Evolutionary conservation across 1,140 invertebrate genomes (phyloP).

Genomic region (Proales similis): DNA sequence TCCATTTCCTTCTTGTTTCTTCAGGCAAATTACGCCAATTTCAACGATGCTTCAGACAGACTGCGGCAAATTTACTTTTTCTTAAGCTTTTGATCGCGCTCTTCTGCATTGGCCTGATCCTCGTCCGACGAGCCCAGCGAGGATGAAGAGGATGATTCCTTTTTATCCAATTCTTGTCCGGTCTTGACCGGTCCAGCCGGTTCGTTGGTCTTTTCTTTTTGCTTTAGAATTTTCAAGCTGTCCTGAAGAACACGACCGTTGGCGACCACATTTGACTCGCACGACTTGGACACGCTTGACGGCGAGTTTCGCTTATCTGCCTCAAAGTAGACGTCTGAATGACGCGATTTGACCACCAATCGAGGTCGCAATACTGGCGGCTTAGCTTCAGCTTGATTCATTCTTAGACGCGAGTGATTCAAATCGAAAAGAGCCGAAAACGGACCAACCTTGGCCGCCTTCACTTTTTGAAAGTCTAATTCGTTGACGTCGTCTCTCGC

Average conservation of each 20-base stretch:
- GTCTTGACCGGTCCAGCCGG: neutral
- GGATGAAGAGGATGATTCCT: constrained; percentile 19
- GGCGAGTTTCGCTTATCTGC: neutral
- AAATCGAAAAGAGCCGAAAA: neutral
- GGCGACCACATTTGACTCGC: neutral
- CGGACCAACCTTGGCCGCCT: neutral
- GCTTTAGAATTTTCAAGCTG: constrained; percentile 23
- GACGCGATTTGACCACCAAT: constrained; percentile 1
- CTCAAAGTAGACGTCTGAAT: neutral
- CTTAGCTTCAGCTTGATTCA: neutral
- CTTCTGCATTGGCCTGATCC: constrained; percentile 2
- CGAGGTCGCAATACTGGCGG: neutral
- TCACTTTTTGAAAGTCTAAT: constrained; percentile 14
- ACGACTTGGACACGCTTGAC: neutral
- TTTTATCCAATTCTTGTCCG: constrained; percentile 11
- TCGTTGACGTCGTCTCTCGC: constrained; percentile 14
- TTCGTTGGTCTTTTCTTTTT: constrained; percentile 13
- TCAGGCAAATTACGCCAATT: too few species aligned
- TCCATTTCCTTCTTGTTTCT: constrained; percentile 35
- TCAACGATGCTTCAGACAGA: too few species aligned
- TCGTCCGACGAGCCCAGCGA: neutral
- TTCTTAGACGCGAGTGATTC: neutral
- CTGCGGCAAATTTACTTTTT: constrained; percentile 12
- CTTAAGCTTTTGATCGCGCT: constrained; percentile 2
- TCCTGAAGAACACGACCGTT: constrained; percentile 1